These are phyloP conservation scores for Trichomalopsis sarcophagae DNA, from an alignment of 1,140 invertebrate genomes.

Conservation along the genomic window DNA sequence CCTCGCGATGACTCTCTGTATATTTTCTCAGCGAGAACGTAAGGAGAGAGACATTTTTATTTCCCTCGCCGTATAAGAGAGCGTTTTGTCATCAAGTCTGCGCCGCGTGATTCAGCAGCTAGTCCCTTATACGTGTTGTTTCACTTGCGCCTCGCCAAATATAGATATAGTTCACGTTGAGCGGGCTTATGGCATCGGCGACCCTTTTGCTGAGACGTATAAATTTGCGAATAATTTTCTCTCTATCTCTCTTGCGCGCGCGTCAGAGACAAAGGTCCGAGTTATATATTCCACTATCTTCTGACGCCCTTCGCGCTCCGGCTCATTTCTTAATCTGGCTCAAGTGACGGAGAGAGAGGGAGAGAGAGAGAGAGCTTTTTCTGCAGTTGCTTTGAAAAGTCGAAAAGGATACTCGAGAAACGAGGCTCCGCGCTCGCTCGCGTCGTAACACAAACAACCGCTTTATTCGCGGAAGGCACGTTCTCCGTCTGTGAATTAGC, in stretches of 20 bases:
- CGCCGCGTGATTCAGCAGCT: too few relatives aligned
- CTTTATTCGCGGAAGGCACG: neutral
- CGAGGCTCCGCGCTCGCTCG: neutral
- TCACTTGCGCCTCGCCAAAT: neutral
- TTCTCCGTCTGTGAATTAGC: neutral
- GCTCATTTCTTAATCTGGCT: conserved; percentile 40
- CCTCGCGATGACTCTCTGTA: neutral
- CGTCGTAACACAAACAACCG: neutral
- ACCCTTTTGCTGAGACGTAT: neutral
- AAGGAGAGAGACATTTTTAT: neutral
- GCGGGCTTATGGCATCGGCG: too few relatives aligned
- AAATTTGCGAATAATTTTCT: neutral
- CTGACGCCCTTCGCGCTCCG: neutral
- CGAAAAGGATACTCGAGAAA: neutral
- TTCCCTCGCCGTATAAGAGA: neutral
- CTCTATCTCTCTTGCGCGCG: neutral
- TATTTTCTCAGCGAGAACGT: neutral
- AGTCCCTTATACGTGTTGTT: neutral
- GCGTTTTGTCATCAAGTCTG: neutral
- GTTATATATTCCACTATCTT: conserved; percentile 30
- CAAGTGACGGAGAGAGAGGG: neutral
- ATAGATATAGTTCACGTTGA: neutral
- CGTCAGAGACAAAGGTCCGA: neutral
- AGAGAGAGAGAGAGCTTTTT: conserved; percentile 9
- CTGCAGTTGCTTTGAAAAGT: conserved; percentile 13